Evolutionary conservation across 2,888 invertebrate genomes (phyloP).

Genomic region (Proisotoma minuta): DNA sequence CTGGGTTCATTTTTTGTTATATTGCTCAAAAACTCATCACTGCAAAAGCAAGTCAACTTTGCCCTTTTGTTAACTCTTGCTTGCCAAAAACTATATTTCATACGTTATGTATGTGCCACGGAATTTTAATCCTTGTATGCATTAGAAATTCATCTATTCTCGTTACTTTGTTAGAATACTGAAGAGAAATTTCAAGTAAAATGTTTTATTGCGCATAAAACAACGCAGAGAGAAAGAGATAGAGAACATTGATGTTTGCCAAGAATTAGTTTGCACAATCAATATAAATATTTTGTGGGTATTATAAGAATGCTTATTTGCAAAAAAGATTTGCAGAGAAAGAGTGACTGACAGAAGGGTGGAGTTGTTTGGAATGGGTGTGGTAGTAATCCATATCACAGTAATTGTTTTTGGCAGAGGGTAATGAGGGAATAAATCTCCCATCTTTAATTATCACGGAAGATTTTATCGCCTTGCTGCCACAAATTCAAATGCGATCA

Average conservation of each 20-base stretch:
- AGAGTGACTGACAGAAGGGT: constrained; percentile 15
- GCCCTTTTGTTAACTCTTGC: neutral
- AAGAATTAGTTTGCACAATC: neutral
- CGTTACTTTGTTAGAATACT: too few species aligned
- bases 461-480: neutral
- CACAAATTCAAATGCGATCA: constrained; percentile 10
- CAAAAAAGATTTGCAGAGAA: constrained; percentile 1
- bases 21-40: neutral
- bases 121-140: too few species aligned
- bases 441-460: constrained; percentile 12
- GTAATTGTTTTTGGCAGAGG: constrained; percentile 29
- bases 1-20: neutral
- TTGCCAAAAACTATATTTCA: too few species aligned
- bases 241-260: neutral
- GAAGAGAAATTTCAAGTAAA: too few species aligned
- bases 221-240: too few species aligned
- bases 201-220: too few species aligned
- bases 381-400: constrained; percentile 15
- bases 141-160: too few species aligned
- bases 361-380: constrained; percentile 20
- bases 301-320: constrained; percentile 4
- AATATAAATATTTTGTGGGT: too few species aligned
- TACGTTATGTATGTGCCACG: too few species aligned
- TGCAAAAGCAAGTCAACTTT: too few species aligned
- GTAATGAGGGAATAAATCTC: constrained; percentile 24